Evolutionary conservation across 2,113 vertebrate genomes (phyloP).

Genomic region (Ia io): DNA sequence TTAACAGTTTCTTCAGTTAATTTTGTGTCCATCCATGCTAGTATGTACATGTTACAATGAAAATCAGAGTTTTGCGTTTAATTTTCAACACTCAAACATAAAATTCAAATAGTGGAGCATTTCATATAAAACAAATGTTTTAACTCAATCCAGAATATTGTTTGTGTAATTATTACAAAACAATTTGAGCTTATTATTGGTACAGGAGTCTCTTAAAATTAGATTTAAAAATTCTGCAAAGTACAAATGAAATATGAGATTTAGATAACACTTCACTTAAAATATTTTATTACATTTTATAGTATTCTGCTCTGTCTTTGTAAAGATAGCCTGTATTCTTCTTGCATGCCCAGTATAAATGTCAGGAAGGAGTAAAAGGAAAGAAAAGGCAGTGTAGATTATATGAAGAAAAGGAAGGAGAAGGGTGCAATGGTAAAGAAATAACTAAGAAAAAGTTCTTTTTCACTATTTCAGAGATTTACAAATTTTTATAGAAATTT

Average conservation of each 20-base stretch:
- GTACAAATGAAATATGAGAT: not conserved
- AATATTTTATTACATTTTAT: constrained; percentile 19
- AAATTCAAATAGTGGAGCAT: not conserved
- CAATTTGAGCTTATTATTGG: not conserved
- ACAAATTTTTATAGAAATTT: not conserved
- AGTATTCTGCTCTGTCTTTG: not conserved
- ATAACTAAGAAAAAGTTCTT: constrained; percentile 5
- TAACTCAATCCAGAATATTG: constrained; percentile 3
- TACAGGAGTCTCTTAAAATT: not conserved
- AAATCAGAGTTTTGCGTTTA: constrained; percentile 25
- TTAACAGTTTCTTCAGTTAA: constrained; percentile 11
- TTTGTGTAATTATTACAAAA: not conserved
- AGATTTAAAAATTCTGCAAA: constrained; percentile 33
- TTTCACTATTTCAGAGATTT: not conserved
- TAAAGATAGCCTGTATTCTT: not conserved
- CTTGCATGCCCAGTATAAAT: not conserved
- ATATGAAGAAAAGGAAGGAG: not conserved
- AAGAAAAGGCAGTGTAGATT: not conserved
- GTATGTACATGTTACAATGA: not conserved
- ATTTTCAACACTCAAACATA: not conserved
- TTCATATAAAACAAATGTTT: constrained; percentile 42
- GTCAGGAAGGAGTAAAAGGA: not conserved
- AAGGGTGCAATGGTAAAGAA: not conserved
- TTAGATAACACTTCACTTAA: constrained; percentile 4
- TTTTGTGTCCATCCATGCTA: not conserved